phyloP scores from a whole-genome alignment of 35 echinoderm and acorn worm species.

The Heliocidaris tuberculata region DNA sequence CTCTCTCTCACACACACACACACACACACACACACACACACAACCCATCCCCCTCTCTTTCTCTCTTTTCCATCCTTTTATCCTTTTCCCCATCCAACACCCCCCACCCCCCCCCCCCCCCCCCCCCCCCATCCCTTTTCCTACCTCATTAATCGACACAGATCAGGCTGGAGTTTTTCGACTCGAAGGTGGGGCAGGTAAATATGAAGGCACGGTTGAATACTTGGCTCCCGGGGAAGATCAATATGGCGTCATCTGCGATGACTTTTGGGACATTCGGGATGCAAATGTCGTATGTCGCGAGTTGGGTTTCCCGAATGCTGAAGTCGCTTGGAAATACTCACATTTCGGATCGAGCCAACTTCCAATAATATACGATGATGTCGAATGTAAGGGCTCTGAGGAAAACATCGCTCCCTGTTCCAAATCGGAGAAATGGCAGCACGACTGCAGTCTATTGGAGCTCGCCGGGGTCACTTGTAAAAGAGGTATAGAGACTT shows the following conservation, averaged over 20 bases:
- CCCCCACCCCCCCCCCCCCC: no score
- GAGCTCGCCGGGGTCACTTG: constrained; percentile 28
- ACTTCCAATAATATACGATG: constrained; percentile 4
- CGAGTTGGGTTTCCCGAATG: not conserved
- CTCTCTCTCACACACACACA: no score
- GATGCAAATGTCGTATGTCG: not conserved
- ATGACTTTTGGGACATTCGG: not conserved
- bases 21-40: no score
- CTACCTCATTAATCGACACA: no score
- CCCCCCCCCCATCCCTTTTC: no score
- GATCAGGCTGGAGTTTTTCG: not conserved
- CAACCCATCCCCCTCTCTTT: no score
- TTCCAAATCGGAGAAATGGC: not conserved
- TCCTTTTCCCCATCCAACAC: no score
- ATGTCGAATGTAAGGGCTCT: not conserved
- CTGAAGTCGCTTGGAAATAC: constrained; percentile 1
- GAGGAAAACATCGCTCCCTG: not conserved
- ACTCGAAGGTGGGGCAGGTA: not conserved
- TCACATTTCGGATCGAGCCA: not conserved
- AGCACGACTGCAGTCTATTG: not conserved
- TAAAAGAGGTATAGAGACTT: not conserved
- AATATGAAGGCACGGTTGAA: not conserved
- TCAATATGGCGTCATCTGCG: not conserved
- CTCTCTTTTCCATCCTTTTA: no score
- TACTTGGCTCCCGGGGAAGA: not conserved